Conservation (phyloP, 53 echinoderm and acorn worm genomes). For the Echinometra lucunter region DNA sequence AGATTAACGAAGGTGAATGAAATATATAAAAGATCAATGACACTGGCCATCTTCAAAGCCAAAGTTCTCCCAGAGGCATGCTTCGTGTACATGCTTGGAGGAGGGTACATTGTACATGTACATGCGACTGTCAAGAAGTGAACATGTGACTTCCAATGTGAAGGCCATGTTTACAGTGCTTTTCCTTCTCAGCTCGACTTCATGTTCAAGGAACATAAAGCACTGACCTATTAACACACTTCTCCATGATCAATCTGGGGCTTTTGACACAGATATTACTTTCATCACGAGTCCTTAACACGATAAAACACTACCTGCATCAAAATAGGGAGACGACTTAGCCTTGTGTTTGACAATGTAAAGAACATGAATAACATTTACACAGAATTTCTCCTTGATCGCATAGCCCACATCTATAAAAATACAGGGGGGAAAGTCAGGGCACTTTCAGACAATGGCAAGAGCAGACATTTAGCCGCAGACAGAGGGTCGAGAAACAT, state of each 20-base stretch:
- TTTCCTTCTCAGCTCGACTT: background rate
- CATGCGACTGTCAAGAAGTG: background rate
- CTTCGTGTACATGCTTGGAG: background rate
- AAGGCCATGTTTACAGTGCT: background rate
- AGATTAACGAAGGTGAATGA: no score
- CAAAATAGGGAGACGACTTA: background rate
- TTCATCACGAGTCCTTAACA: background rate
- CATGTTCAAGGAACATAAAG: background rate
- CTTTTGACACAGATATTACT: constrained; percentile 34
- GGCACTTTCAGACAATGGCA: constrained; percentile 29
- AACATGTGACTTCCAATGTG: no score
- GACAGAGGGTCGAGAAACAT: background rate
- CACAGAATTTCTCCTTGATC: constrained; percentile 11
- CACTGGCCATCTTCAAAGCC: background rate
- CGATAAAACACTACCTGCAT: background rate
- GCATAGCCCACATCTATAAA: background rate
- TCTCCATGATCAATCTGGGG: background rate
- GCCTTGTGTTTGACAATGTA: constrained; percentile 7
- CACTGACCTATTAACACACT: constrained; percentile 19
- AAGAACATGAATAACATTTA: constrained; percentile 17
- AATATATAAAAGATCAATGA: no score
- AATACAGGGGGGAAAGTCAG: constrained; percentile 16
- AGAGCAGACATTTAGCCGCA: background rate
- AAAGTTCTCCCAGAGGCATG: background rate
- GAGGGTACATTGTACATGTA: background rate